Conservation (phyloP, 2,888 invertebrate species). For the Amiota minor region DNA sequence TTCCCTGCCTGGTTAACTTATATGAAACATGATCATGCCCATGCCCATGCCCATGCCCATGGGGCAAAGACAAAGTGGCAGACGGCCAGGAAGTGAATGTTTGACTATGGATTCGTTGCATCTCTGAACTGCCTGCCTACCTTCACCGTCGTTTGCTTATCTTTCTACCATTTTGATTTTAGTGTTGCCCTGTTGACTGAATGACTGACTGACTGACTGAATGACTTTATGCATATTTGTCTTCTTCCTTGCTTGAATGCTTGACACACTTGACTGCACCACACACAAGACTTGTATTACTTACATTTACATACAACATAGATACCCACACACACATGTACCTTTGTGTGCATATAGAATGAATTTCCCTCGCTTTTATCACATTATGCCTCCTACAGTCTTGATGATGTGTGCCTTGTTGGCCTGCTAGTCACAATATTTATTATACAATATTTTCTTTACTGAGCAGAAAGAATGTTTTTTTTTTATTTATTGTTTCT, state of each 20-base stretch:
- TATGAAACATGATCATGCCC: background rate
- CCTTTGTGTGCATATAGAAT: too few species aligned
- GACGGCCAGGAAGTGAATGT: conserved; percentile 13
- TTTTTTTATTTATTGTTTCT: too few species aligned
- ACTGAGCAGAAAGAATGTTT: too few species aligned
- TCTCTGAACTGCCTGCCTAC: background rate
- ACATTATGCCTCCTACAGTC: too few species aligned
- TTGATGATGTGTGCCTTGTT: too few species aligned
- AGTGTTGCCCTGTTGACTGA: background rate
- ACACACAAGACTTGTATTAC: conserved; percentile 11
- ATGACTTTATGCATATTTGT: too few species aligned
- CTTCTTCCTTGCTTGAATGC: too few species aligned
- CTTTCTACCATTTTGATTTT: background rate
- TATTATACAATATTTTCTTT: too few species aligned
- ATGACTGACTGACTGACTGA: too few species aligned
- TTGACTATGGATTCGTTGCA: conserved; percentile 10
- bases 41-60: background rate
- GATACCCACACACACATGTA: background rate
- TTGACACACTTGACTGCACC: conserved; percentile 15
- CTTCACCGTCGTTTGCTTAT: background rate
- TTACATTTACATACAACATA: background rate
- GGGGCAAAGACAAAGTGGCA: background rate
- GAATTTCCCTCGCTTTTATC: too few species aligned
- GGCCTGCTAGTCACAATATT: too few species aligned
- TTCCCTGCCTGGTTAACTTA: too few species aligned